Evolutionary conservation across 2,113 vertebrate species (phyloP).

Genomic region (Canis aureus): DNA sequence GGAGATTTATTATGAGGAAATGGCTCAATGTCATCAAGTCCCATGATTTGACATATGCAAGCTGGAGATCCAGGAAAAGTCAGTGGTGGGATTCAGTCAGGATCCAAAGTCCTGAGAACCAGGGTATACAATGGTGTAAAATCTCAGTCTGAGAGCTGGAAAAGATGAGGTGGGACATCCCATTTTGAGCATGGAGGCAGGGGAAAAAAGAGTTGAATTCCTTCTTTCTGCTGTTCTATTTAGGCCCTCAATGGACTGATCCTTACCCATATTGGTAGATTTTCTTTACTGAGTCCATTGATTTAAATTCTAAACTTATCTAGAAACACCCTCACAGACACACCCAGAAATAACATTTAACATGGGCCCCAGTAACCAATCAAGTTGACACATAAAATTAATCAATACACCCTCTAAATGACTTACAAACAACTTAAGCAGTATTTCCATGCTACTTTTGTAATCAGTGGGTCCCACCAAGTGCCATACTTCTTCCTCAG

Average conservation of each 20-base stretch:
- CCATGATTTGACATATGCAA: neutral
- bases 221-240: neutral
- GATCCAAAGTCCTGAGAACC: neutral
- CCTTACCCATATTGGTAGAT: neutral
- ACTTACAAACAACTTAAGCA: neutral
- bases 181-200: neutral
- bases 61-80: neutral
- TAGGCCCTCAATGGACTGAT: neutral
- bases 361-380: neutral
- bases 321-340: neutral
- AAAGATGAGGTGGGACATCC: neutral
- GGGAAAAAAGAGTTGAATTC: neutral
- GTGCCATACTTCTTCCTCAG: neutral
- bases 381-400: neutral
- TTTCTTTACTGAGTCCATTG: neutral
- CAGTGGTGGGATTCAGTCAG: neutral
- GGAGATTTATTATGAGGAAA: neutral
- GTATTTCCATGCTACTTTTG: neutral
- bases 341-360: neutral
- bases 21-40: too few species aligned
- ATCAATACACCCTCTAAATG: neutral
- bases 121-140: neutral
- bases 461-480: rapidly evolving
- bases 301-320: neutral
- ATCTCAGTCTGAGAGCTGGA: neutral